Evolutionary conservation across 2,113 vertebrate species (phyloP).

Genomic region (Cyprinodon brontotheroides): DNA sequence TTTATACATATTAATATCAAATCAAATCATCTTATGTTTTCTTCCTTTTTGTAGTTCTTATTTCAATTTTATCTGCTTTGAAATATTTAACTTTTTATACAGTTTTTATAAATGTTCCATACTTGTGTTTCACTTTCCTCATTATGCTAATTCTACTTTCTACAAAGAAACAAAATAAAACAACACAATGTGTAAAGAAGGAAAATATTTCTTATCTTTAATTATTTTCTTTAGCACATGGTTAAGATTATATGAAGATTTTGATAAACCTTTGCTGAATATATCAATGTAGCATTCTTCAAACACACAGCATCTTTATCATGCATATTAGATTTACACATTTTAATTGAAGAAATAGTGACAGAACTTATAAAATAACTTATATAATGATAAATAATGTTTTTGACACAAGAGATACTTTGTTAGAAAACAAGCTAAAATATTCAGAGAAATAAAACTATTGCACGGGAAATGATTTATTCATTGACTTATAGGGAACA

Average conservation of each 20-base stretch:
- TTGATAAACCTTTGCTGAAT: slow-evolving; percentile 50
- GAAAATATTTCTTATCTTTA: slow-evolving; percentile 74
- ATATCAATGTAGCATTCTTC: slow-evolving; percentile 50
- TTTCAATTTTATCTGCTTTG: too few relatives aligned
- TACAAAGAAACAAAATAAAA: not conserved
- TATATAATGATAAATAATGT: slow-evolving; percentile 22
- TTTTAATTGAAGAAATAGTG: slow-evolving; percentile 43
- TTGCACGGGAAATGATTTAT: slow-evolving; percentile 3
- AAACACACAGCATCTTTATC: slow-evolving; percentile 56
- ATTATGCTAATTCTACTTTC: too few relatives aligned
- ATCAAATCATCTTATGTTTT: too few relatives aligned
- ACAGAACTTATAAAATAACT: slow-evolving; percentile 28
- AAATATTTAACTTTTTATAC: too few relatives aligned
- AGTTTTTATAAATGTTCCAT: too few relatives aligned
- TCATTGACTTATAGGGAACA: slow-evolving; percentile 27
- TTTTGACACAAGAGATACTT: slow-evolving; percentile 17
- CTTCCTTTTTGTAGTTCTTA: too few relatives aligned
- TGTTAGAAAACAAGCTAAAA: slow-evolving; percentile 30
- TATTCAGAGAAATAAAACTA: slow-evolving; percentile 25
- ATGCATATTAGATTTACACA: slow-evolving; percentile 60
- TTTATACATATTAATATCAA: too few relatives aligned
- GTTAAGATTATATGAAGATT: slow-evolving; percentile 17
- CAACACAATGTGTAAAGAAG: slow-evolving; percentile 33
- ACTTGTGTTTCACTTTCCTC: too few relatives aligned
- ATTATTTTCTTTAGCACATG: slow-evolving; percentile 62